phyloP scores from a whole-genome alignment of 1,140 invertebrate species.

The Lordiphosa collinella region DNA sequence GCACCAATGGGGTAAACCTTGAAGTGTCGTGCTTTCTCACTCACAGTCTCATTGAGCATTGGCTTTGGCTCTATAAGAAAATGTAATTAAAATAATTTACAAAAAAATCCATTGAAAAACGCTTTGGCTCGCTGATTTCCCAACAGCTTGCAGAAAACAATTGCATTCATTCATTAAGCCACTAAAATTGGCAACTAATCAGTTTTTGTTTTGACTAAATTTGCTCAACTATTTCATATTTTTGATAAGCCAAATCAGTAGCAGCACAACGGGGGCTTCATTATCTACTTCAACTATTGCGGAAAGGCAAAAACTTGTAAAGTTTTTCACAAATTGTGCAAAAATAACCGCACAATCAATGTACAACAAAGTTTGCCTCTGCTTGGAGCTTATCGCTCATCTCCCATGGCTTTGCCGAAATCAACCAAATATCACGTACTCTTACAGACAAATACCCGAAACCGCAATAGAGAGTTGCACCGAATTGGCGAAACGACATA shows the following conservation, averaged over 20 bases:
- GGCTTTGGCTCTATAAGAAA: too few species aligned
- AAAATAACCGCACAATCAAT: conserved; percentile 43
- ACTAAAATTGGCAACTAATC: too few species aligned
- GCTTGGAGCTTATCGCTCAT: conserved; percentile 40
- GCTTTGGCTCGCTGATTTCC: too few species aligned
- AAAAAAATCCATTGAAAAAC: too few species aligned
- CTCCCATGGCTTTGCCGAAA: conserved; percentile 22
- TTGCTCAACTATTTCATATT: too few species aligned
- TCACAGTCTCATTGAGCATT: too few species aligned
- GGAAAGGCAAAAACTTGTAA: conserved; percentile 47
- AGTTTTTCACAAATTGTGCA: conserved; percentile 18
- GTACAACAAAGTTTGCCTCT: conserved; percentile 35
- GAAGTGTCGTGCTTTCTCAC: too few species aligned
- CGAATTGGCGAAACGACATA: conserved; percentile 33
- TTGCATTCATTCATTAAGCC: too few species aligned
- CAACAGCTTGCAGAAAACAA: too few species aligned
- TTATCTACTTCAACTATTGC: conserved; percentile 34
- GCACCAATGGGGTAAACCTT: too few species aligned
- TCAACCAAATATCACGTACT: conserved; percentile 51
- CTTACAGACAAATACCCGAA: conserved; percentile 4
- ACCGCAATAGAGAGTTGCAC: conserved; percentile 16
- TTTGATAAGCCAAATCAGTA: background rate
- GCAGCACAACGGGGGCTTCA: background rate
- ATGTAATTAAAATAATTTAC: too few species aligned
- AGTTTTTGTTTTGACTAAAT: too few species aligned